Percentiles rank a stretch among this genome's conserved stretches.
Evolutionary conservation across 2,888 invertebrate species (phyloP).

Genomic region (Euzetes globulus): DNA sequence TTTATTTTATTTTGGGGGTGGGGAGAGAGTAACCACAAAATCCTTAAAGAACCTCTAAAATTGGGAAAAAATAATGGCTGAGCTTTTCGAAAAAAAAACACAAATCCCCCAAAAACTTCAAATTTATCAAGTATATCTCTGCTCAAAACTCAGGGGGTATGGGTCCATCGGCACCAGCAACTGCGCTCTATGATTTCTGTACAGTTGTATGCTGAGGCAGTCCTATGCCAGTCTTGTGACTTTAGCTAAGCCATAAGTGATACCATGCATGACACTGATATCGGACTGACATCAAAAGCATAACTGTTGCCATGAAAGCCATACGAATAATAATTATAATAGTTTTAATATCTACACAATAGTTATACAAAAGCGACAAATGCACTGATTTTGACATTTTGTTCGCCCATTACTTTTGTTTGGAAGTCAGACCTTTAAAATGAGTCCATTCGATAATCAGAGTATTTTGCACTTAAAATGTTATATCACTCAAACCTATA

Average conservation of each 20-base stretch:
- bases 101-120: too few relatives aligned
- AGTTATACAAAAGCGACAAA: background rate
- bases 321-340: slow-evolving; percentile 16
- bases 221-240: background rate
- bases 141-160: too few relatives aligned
- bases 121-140: too few relatives aligned
- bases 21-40: too few relatives aligned
- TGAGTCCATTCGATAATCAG: background rate
- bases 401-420: background rate
- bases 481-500: background rate
- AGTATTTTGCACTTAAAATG: background rate
- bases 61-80: too few relatives aligned
- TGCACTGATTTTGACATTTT: background rate
- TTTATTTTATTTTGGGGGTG: too few relatives aligned
- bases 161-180: too few relatives aligned
- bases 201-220: background rate
- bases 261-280: slow-evolving; percentile 24
- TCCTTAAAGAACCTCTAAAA: too few relatives aligned
- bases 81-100: too few relatives aligned
- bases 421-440: background rate
- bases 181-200: background rate
- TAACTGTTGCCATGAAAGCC: slow-evolving; percentile 26
- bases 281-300: background rate
- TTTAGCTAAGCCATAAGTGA: background rate
- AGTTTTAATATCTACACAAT: background rate